Evolutionary conservation across 2,888 invertebrate species (phyloP), one percentile per base, ranked within the genome.

Genomic region (Graphium colonna): DNA sequence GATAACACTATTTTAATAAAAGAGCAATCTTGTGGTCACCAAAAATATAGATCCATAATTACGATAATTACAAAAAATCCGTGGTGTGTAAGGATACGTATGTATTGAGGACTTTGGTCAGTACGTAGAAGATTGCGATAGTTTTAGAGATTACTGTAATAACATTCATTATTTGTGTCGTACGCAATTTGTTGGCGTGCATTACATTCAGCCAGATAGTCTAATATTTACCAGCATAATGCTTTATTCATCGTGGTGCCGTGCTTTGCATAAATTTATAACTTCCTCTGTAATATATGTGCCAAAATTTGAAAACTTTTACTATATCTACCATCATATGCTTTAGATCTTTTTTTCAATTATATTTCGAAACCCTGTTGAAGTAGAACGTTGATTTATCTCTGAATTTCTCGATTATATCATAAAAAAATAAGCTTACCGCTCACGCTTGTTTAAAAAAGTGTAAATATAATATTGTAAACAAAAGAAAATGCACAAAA

Each of bases 381-480:
- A 13, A 1, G 21, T 47, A 47, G 26, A 26, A 9, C 1, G 13
- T 47, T 39, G 10, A 17, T 4, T 12, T 26, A n/a, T 4, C 36
- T 56, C 33, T 52, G 21, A 36, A 28, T 12, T 52, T 46, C 33
- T 40, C 36, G 41, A 38, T 51, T 46, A 41, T 42, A 48, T 10
- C 36, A 46, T 42, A 51, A 47, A 42, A 44, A 48, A 26, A 44
- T 75, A 79, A 76, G 88, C 87, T 86, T 85, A 77, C 75, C 75
- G 77, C 67, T 76, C 88, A 86, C 87, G 88, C 88, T 84, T 85
- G 77, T 74, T 71, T 64, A 75, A 70, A 62, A 62, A 5, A 44
- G 13, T 83, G 83, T 84, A 88, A 77, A 87, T 87, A 84, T 69
- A 12, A 12, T 69, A 65, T 55, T 60, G 45, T 60, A 45, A 62